These are phyloP conservation scores for Tridacna gigas DNA, from an alignment of 2,888 invertebrate genomes.

Conservation along the genomic window DNA sequence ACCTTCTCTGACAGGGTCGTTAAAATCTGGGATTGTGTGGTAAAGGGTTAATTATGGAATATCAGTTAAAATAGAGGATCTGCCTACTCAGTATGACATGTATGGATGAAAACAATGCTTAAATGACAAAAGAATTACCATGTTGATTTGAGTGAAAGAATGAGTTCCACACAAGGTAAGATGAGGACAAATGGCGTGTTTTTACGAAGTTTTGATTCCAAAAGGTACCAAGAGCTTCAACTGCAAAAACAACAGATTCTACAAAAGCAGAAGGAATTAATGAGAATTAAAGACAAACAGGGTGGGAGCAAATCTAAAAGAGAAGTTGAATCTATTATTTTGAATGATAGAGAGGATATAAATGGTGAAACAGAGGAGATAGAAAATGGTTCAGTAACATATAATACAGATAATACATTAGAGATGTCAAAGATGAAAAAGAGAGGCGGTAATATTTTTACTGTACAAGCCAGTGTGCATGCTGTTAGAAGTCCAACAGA, in stretches of 20 bases:
- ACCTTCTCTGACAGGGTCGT: too few species aligned
- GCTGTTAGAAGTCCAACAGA: constrained; percentile 22
- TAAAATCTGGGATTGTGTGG: too few species aligned
- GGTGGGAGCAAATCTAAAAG: constrained; percentile 26
- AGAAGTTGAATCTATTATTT: constrained; percentile 7
- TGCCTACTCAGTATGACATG: too few species aligned
- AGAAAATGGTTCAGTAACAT: background rate
- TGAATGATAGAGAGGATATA: constrained; percentile 7
- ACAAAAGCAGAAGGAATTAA: constrained; percentile 60
- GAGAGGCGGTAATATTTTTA: constrained; percentile 18
- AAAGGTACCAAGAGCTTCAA: constrained; percentile 61
- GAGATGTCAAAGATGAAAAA: constrained; percentile 19
- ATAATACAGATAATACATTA: background rate
- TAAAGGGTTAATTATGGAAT: too few species aligned
- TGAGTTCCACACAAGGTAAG: constrained; percentile 55
- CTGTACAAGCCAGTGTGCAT: constrained; percentile 26
- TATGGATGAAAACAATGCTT: too few species aligned
- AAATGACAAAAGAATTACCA: too few species aligned
- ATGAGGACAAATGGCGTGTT: constrained; percentile 78
- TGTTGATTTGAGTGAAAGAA: background rate
- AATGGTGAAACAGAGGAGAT: constrained; percentile 4
- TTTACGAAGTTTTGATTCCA: constrained; percentile 71
- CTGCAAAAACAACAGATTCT: constrained; percentile 60
- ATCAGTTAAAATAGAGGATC: too few species aligned
- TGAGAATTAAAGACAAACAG: constrained; percentile 53